Evolutionary conservation across 2,113 vertebrate species (phyloP).

Genomic region (Pelecanoides urinatrix): DNA sequence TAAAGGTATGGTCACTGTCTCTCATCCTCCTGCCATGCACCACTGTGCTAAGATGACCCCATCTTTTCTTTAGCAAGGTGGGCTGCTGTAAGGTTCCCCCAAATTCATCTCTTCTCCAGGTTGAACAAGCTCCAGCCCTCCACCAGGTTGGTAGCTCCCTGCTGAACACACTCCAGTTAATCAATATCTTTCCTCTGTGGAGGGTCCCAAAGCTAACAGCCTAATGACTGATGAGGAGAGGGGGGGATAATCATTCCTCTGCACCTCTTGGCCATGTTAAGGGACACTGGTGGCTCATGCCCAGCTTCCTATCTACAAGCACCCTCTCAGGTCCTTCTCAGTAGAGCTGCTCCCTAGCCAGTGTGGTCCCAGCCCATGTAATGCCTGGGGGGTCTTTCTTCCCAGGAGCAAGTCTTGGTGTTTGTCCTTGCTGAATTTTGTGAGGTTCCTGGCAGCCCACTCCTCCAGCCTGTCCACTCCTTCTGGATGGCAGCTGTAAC

Average conservation of each 20-base stretch:
- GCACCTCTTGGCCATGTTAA: not conserved
- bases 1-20: fast-evolving
- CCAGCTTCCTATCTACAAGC: not conserved
- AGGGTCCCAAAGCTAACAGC: not conserved
- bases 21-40: not conserved
- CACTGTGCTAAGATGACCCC: not conserved
- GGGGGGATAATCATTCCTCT: not conserved
- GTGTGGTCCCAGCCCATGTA: not conserved
- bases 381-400: not conserved
- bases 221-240: not conserved
- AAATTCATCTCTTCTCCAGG: not conserved
- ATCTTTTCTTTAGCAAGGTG: not conserved
- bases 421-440: not conserved
- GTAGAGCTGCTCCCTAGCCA: not conserved
- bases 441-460: not conserved
- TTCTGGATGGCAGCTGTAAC: not conserved
- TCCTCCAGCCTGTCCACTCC: not conserved
- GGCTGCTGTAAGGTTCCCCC: not conserved
- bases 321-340: not conserved
- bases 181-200: not conserved
- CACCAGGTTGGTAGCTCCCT: not conserved
- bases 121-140: fast-evolving
- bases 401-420: not conserved
- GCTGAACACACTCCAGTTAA: not conserved
- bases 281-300: not conserved